A percentile compares a stretch with the other conserved stretches of the same genome.
phyloP scores from a whole-genome alignment of 1,140 invertebrate genomes.

The Elysia chlorotica region DNA sequence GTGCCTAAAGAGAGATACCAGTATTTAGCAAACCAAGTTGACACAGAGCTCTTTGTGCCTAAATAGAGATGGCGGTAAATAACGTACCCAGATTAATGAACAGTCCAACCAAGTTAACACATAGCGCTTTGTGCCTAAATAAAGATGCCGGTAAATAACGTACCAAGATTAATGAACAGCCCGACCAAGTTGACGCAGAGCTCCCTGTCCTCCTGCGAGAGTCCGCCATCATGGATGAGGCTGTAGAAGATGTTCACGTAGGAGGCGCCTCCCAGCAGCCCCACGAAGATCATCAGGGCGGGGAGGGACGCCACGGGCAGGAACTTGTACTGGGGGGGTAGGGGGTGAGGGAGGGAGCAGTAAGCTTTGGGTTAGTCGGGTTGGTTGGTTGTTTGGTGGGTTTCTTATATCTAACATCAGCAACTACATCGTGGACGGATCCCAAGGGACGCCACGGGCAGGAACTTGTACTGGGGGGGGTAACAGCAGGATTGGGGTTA shows the following conservation, averaged over 20 bases:
- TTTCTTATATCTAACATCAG: too few species aligned
- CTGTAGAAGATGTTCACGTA: conserved; percentile 57
- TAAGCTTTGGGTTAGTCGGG: too few species aligned
- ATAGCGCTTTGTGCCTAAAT: neutral
- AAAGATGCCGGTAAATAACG: neutral
- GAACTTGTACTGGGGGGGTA: conserved; percentile 46
- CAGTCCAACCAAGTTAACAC: conserved; percentile 44
- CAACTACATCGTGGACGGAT: too few species aligned
- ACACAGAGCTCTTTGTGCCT: neutral
- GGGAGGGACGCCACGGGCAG: conserved; percentile 43
- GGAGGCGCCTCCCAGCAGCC: conserved; percentile 49
- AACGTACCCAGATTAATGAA: conserved; percentile 49
- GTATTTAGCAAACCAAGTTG: neutral
- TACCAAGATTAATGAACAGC: conserved; percentile 50
- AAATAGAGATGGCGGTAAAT: neutral
- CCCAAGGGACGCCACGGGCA: too few species aligned
- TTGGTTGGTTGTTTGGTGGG: too few species aligned
- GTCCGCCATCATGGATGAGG: conserved; percentile 39
- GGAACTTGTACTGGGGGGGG: conserved; percentile 52
- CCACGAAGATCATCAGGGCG: conserved; percentile 49
- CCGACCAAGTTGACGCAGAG: conserved; percentile 51
- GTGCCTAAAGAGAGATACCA: neutral
- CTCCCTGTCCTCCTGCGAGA: conserved; percentile 44
- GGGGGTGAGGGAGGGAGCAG: too few species aligned
- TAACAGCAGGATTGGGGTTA: neutral